These are phyloP conservation scores for Cyanoderma ruficeps DNA, from an alignment of 2,113 vertebrate species.

Conservation along the genomic window DNA sequence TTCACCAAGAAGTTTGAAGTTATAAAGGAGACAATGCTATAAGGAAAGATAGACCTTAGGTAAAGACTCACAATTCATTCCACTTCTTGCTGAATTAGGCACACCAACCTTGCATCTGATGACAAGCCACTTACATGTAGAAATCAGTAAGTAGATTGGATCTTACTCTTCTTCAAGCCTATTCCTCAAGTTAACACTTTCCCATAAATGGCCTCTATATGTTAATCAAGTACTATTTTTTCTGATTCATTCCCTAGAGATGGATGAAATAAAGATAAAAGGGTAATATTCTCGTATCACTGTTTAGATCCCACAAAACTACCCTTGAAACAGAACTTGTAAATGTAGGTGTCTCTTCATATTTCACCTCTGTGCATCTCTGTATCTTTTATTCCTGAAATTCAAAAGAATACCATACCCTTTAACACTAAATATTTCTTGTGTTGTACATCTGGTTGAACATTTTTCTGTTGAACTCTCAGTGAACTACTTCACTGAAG, in stretches of 20 bases:
- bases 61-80: not conserved
- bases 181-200: not conserved
- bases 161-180: not conserved
- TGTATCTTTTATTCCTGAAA: not conserved
- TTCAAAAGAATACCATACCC: not conserved
- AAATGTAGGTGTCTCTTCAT: not conserved
- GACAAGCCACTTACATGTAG: fast-evolving
- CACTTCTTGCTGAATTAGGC: not conserved
- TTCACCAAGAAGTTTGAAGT: not conserved
- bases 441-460: not conserved
- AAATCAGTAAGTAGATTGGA: not conserved
- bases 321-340: not conserved
- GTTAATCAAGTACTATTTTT: not conserved
- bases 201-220: not conserved
- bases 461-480: not conserved
- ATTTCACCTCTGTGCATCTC: not conserved
- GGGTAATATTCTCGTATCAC: not conserved
- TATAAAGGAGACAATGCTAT: not conserved
- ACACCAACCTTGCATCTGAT: not conserved
- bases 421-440: not conserved
- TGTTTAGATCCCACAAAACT: not conserved
- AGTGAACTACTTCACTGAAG: not conserved
- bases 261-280: not conserved
- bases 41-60: not conserved
- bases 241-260: not conserved